Base-by-base conservation (phyloP, 2,797 vertebrate species). In the Enteromius thamalakanensis region DNA sequence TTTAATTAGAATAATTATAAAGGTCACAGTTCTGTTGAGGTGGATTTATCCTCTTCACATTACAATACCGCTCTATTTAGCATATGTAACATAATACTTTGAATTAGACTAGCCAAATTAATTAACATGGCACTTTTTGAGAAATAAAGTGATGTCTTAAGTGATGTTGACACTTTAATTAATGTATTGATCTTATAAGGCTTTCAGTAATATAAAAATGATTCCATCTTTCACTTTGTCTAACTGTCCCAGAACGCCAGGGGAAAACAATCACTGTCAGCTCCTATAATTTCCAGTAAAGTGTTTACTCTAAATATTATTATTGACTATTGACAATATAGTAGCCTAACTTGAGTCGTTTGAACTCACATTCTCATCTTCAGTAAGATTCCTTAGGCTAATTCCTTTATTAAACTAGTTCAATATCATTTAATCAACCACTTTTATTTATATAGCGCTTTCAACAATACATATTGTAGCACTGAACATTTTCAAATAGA, bases 1-100 rank as follows among this genome's bases (percentile, higher is more conserved):
- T 60, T 81, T 86, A 45, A 85, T 86, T 88, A 49, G 77, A 74
- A 85, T 83, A 65, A 79, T 79, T 86, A 34, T 29, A 85, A 88
- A 88, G 87, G 87, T 85, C 85, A 85, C 60, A 47, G 11, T 72
- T 80, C 42, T 74, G 76, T 75, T 60, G 37, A 60, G 55, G 29
- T 58, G 62, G 29, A 58, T 42, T 83, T 29, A 71, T 78, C 72
- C 29, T 53, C 65, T 45, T 49, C 17, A 80, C 32, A 34, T 65
- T 82, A 45, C 29, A 70, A 67, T 21, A 67, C 32, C 3, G 42
- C 55, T 81, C 64, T 42, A 47, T 60, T 37, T 55, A 34, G 23
- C 83, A 49, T 7, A 26, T 82, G 45, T 76, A 76, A 78, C 71
- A 77, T 51, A 83, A 77, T 78, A 74, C 45, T 80, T 80, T 76